Base-by-base conservation (phyloP, 2,797 vertebrate genomes). In the Petrocephalus schoutedeni region DNA sequence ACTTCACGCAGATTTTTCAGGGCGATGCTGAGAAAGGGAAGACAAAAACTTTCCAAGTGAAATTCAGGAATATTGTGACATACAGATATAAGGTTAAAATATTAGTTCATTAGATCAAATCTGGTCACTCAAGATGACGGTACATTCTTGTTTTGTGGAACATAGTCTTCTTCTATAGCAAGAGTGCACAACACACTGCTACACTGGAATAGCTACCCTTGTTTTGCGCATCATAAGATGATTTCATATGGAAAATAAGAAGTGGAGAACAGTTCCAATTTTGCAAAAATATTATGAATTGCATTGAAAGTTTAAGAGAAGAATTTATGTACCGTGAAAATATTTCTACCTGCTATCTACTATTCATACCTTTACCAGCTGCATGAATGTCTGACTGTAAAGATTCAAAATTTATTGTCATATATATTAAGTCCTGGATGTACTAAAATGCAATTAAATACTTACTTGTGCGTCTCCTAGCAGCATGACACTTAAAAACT, bases 1-100 rank as follows among this genome's bases (percentile, higher is more conserved):
- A 97, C 93, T 53, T 91, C 91, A 0, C 64, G 92, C 89, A 97
- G 94, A 87, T 92, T 93, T 89, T 96, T 95, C 90, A 93, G 90
- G 45, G 91, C 80, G 12, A 89, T 83, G 87, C 95, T 96, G 85
- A 12, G 83, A 12, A 2, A 21, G 86, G 56, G 58, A n/a, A 41
- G 32, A 58, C 56, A 0, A 6, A 6, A 14, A 14, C 4, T 1
- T 9, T 90, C 23, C 77, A 45, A 88, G 19, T 89, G 49, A 86
- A 89, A 58, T 85, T 67, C 64, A 67, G 85, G 87, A 0, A 59
- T 88, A 54, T 86, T 49, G 80, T 41, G 2, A n/a, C 19, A 51
- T 51, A 74, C 12, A 74, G 32, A 77, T 45, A 77, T 45, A 8
- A 28, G 32, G 5, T 77, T 77, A 41, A 41, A 45, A 45, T 45